Percentiles rank a stretch among this genome's conserved stretches.
Evolutionary conservation across 2,113 vertebrate species (phyloP).

Genomic region (Cyanoderma ruficeps): DNA sequence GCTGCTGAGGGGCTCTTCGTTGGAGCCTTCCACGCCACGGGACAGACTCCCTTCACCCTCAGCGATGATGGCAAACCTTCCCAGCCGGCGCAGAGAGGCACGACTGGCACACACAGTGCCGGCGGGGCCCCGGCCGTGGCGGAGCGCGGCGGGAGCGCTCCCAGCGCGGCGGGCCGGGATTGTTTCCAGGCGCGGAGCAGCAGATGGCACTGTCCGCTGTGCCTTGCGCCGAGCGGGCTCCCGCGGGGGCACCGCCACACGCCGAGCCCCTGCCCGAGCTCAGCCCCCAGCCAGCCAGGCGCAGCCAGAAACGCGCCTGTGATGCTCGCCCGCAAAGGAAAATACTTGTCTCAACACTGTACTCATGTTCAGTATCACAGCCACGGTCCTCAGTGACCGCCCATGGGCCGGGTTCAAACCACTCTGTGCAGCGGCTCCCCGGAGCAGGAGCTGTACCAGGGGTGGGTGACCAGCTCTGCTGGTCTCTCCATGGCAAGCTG

Average conservation of each 20-base stretch:
- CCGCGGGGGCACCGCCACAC: not conserved
- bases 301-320: accelerated
- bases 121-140: not conserved
- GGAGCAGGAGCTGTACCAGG: not conserved
- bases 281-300: not conserved
- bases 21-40: not conserved
- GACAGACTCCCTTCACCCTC: accelerated
- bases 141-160: not conserved
- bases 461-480: not conserved
- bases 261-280: not conserved
- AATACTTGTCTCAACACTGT: not conserved
- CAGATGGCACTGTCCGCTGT: conserved; percentile 56
- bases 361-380: not conserved
- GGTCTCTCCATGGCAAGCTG: not conserved
- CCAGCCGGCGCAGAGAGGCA: accelerated
- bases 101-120: accelerated
- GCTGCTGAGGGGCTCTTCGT: not conserved
- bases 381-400: not conserved
- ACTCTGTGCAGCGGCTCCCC: not conserved
- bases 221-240: not conserved
- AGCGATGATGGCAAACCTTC: not conserved
- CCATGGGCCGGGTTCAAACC: not conserved
- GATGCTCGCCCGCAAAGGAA: not conserved
- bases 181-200: conserved; percentile 31
- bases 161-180: not conserved